These are phyloP conservation scores for Agrilus planipennis DNA, from an alignment of 1,140 invertebrate species.

Conservation along the genomic window DNA sequence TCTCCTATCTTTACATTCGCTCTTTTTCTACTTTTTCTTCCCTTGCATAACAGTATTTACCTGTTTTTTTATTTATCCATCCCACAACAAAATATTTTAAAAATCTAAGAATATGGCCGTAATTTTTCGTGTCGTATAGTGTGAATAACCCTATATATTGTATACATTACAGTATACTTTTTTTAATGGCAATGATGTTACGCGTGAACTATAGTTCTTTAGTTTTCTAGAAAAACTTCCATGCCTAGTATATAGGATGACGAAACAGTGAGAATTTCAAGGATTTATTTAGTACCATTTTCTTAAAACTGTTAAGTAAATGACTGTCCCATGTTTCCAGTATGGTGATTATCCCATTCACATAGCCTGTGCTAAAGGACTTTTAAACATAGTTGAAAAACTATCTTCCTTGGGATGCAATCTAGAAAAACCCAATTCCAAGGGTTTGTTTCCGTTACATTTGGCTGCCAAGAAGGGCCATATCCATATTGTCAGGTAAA, in stretches of 20 bases:
- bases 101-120: no score
- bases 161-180: no score
- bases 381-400: slow-evolving; percentile 55
- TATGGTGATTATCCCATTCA: slow-evolving; percentile 66
- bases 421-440: slow-evolving; percentile 55
- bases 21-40: no score
- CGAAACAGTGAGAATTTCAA: background rate
- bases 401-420: slow-evolving; percentile 64
- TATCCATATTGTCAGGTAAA: slow-evolving; percentile 56
- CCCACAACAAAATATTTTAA: no score
- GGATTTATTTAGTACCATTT: background rate
- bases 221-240: slow-evolving; percentile 1
- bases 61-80: no score
- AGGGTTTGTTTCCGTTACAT: slow-evolving; percentile 60
- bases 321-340: slow-evolving; percentile 40
- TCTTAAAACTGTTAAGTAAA: background rate
- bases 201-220: background rate
- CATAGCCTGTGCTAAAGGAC: slow-evolving; percentile 54
- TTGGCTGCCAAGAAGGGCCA: slow-evolving; percentile 62
- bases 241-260: no score
- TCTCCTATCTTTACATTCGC: no score
- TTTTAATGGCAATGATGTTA: slow-evolving; percentile 1
- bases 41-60: no score
- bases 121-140: no score
- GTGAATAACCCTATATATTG: no score